Conservation (phyloP, 2,888 invertebrate genomes). For the Caenorhabditis imperialis region DNA sequence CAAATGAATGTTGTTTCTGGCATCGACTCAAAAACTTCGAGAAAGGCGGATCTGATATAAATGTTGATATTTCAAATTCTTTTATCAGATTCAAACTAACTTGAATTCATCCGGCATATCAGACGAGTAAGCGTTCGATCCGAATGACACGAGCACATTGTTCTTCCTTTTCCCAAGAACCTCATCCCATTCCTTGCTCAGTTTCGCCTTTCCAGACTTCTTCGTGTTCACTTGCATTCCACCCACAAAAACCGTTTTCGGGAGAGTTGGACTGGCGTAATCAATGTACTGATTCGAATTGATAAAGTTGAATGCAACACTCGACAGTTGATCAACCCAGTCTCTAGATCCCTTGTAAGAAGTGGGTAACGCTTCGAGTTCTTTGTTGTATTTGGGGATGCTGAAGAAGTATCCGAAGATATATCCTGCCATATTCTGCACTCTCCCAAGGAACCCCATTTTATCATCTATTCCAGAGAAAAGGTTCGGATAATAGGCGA, state of each 20-base stretch:
- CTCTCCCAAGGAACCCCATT: constrained; percentile 13
- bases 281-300: constrained; percentile 37
- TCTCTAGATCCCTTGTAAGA: neutral
- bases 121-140: constrained; percentile 45
- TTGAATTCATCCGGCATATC: constrained; percentile 54
- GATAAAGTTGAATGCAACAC: constrained; percentile 20
- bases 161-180: constrained; percentile 32
- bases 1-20: constrained; percentile 53
- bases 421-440: neutral
- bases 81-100: neutral
- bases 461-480: constrained; percentile 7
- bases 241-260: constrained; percentile 54
- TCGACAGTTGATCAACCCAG: neutral
- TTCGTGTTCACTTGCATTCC: constrained; percentile 55
- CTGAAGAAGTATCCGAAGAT: neutral
- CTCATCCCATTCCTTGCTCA: constrained; percentile 44
- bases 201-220: constrained; percentile 13
- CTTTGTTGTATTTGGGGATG: neutral
- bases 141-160: constrained; percentile 53
- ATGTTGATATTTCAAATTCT: neutral
- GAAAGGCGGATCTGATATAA: constrained; percentile 10
- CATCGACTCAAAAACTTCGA: constrained; percentile 47
- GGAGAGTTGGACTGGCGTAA: constrained; percentile 43
- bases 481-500: constrained; percentile 11
- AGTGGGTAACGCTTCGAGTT: neutral